These are phyloP conservation scores for Aphelenchoides avenae DNA, from an alignment of 1,140 invertebrate genomes.

Conservation along the genomic window DNA sequence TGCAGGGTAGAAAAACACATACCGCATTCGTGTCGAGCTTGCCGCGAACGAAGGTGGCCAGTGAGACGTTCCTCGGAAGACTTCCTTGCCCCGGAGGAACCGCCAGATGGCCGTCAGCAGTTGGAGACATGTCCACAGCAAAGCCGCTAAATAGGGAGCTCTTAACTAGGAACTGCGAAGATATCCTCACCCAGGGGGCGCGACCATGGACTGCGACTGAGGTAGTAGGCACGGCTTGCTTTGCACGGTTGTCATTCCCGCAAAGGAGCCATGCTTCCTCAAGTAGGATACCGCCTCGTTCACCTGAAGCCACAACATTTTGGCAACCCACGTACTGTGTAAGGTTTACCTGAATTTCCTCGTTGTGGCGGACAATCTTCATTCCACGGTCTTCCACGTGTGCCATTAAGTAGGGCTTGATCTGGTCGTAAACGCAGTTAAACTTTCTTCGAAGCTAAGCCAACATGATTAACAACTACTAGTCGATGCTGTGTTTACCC, in stretches of 20 bases:
- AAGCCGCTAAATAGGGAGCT: too few relatives aligned
- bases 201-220: too few relatives aligned
- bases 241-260: slow-evolving; percentile 31
- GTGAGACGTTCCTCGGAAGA: too few relatives aligned
- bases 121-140: too few relatives aligned
- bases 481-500: too few relatives aligned
- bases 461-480: not conserved
- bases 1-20: too few relatives aligned
- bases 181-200: too few relatives aligned
- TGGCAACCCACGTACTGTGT: not conserved
- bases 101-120: too few relatives aligned
- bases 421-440: slow-evolving; percentile 33
- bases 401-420: slow-evolving; percentile 32
- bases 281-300: slow-evolving; percentile 28
- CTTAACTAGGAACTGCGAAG: too few relatives aligned
- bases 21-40: too few relatives aligned
- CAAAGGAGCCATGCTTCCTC: slow-evolving; percentile 30
- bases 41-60: too few relatives aligned
- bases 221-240: slow-evolving; percentile 27
- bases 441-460: slow-evolving; percentile 31
- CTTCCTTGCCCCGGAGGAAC: too few relatives aligned
- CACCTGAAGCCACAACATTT: slow-evolving; percentile 12
- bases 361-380: slow-evolving; percentile 33
- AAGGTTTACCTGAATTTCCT: slow-evolving; percentile 27
- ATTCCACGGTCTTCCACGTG: slow-evolving; percentile 22